phyloP scores from a whole-genome alignment of 2,113 vertebrate species.

The Pollachius pollachius region DNA sequence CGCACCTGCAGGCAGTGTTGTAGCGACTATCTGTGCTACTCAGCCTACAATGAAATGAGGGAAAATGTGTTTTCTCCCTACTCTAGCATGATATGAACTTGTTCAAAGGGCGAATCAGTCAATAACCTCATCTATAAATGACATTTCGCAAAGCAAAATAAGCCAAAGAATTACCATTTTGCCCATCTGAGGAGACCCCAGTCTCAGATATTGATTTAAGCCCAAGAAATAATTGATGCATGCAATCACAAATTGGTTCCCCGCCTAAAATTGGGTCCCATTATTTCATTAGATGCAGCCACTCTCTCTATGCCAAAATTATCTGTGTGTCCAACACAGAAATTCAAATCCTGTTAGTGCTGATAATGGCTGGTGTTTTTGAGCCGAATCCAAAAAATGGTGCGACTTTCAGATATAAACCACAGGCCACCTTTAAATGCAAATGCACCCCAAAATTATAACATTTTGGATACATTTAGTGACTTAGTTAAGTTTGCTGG shows the following conservation, averaged over 20 bases:
- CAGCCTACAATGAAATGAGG: too few species aligned
- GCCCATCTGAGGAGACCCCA: conserved; percentile 65
- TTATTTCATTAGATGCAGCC: conserved; percentile 78
- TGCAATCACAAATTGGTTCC: conserved; percentile 80
- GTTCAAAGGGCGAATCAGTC: conserved; percentile 14
- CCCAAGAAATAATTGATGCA: conserved; percentile 79
- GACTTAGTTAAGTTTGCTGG: conserved; percentile 24
- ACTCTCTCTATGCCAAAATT: conserved; percentile 72
- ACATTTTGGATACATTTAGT: conserved; percentile 20
- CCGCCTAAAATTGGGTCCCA: conserved; percentile 75
- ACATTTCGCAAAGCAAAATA: conserved; percentile 32
- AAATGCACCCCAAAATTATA: conserved; percentile 36
- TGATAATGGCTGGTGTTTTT: conserved; percentile 55
- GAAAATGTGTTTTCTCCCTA: too few species aligned
- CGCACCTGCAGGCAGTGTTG: too few species aligned
- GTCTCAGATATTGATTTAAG: conserved; percentile 69
- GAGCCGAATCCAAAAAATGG: conserved; percentile 51
- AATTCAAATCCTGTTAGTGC: conserved; percentile 75
- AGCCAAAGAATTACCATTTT: conserved; percentile 70
- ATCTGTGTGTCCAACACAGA: conserved; percentile 72
- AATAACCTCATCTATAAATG: conserved; percentile 45
- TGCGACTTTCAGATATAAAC: conserved; percentile 47
- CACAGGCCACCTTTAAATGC: conserved; percentile 46
- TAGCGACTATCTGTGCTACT: too few species aligned
- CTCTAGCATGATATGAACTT: conserved; percentile 13